Evolutionary conservation across 2,888 invertebrate genomes (phyloP).

Genomic region (Nineta flava): DNA sequence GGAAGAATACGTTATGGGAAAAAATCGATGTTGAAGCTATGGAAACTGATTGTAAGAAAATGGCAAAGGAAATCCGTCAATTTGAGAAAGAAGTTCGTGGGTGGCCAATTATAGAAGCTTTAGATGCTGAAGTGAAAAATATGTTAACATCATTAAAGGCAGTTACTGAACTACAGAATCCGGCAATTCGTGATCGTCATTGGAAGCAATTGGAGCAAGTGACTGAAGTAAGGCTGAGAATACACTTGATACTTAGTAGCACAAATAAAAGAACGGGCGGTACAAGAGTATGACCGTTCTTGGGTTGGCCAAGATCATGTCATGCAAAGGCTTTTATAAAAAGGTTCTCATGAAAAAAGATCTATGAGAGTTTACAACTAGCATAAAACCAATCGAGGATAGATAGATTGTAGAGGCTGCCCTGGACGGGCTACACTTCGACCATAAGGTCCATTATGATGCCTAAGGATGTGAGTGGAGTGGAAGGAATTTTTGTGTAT

Average conservation of each 20-base stretch:
- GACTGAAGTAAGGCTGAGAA: slow-evolving; percentile 47
- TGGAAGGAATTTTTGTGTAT: no score
- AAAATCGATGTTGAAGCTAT: slow-evolving; percentile 87
- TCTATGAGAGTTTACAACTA: no score
- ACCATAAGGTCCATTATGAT: no score
- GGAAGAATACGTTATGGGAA: slow-evolving; percentile 89
- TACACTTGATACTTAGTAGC: not conserved
- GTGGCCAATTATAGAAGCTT: slow-evolving; percentile 64
- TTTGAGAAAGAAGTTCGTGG: slow-evolving; percentile 65
- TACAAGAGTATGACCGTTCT: no score
- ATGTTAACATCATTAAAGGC: slow-evolving; percentile 85
- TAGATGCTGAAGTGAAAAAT: slow-evolving; percentile 75
- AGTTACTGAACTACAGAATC: slow-evolving; percentile 86
- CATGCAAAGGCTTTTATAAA: no score
- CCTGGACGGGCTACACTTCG: no score
- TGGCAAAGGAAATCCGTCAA: slow-evolving; percentile 66
- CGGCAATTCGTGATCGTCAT: slow-evolving; percentile 83
- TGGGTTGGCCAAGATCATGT: not conserved
- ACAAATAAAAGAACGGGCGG: no score
- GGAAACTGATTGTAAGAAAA: slow-evolving; percentile 89
- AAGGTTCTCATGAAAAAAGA: no score
- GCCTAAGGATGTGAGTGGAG: no score
- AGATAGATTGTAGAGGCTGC: no score
- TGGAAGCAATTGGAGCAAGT: slow-evolving; percentile 90
- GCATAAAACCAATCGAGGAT: no score